Evolutionary conservation across 2,113 vertebrate genomes (phyloP), one percentile per base, ranked within the genome.

Genomic region (Corapipo altera): DNA sequence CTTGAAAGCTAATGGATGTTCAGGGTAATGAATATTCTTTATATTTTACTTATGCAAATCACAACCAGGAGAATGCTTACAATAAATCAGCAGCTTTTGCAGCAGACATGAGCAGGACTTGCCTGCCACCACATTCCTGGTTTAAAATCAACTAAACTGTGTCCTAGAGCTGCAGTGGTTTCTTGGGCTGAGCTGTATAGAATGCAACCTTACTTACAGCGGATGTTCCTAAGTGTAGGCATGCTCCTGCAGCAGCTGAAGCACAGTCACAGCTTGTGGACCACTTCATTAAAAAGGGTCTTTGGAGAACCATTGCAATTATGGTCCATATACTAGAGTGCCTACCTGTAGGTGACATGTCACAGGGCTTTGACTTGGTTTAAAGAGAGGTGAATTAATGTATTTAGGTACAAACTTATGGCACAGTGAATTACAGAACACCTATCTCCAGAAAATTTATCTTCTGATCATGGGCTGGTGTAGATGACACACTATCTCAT

Each of bases 31-130:
- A 95, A 65, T 43, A 27, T 74, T 87, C 44, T 94, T 93, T 30
- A 80, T 89, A 83, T 85, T 93, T 95, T 96, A 90, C 91, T 88
- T 81, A 88, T 66, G 49, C 43, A 96, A 96, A 95, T 19, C 35
- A 69, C 84, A 75, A 75, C 54, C 85, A 82, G 49, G 75, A 93
- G 91, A 94, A 88, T 58, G n/a, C 30, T 70, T 69, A 30, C 17
- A 80, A 82, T 89, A 91, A 91, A 92, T 65, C 52, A 94, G 51
- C 41, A 39, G 30, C 27, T 46, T 88, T 81, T 72, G 49, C 65
- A 48, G 13, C 28, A 95, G 62, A 23, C 35, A 21, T 37, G 71
- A 96, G 39, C 27, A 93, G 67, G 64, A 44, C 79, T 94, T 80
- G 67, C 20, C n/a, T 54, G 48, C 62, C 65, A 85, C 48, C 28